Percentiles rank a stretch among this genome's conserved stretches.
These are phyloP conservation scores for Panthera leo DNA, from an alignment of 2,113 vertebrate species.

Conservation along the genomic window DNA sequence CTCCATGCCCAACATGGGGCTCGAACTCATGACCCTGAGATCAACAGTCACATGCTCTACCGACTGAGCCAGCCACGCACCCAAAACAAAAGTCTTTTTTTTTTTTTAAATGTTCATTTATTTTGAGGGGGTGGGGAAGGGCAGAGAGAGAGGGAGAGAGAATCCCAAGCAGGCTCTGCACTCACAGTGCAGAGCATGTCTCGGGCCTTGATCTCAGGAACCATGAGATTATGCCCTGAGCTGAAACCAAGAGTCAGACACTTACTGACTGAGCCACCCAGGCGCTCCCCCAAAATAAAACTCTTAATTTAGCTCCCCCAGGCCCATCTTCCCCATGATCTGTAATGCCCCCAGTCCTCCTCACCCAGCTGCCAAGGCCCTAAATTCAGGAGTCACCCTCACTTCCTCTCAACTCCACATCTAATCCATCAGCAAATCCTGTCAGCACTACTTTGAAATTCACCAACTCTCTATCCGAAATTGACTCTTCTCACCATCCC, in stretches of 20 bases:
- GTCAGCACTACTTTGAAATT: neutral
- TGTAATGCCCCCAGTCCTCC: neutral
- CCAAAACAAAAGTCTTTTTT: neutral
- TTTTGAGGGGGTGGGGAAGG: too few species aligned
- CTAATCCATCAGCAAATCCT: neutral
- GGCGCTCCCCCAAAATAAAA: neutral
- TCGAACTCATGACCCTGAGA: neutral
- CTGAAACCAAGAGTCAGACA: neutral
- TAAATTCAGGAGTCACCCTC: neutral
- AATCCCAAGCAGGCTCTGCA: too few species aligned
- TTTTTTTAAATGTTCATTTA: too few species aligned
- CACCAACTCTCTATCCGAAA: neutral
- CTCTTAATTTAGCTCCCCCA: neutral
- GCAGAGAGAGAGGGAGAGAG: too few species aligned
- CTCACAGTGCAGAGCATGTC: too few species aligned
- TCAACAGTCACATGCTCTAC: neutral
- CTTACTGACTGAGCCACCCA: neutral
- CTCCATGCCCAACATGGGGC: neutral
- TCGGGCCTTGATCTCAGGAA: too few species aligned
- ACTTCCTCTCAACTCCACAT: neutral
- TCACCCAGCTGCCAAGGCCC: neutral
- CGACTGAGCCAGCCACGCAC: neutral
- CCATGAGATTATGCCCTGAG: neutral
- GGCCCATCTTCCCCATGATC: neutral
- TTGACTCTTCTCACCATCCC: neutral